These are phyloP conservation scores for Leptatherina wallacei DNA, from an alignment of 2,797 vertebrate species.

Conservation along the genomic window DNA sequence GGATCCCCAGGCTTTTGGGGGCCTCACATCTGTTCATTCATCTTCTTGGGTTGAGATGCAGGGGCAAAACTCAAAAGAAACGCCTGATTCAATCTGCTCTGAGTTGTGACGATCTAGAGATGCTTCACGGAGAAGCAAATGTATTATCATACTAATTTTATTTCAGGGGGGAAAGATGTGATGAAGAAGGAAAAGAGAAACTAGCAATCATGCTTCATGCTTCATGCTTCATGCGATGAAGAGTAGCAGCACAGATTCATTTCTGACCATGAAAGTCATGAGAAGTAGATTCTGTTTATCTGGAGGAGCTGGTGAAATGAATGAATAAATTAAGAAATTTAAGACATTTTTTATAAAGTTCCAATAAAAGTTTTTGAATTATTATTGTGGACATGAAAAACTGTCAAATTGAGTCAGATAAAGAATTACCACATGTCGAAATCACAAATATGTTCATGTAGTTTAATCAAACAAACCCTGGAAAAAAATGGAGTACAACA, in stretches of 20 bases:
- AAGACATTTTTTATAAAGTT: not conserved
- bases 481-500: not conserved
- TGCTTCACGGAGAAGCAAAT: slow-evolving; percentile 70
- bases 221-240: too few relatives aligned
- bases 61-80: slow-evolving; percentile 68
- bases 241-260: slow-evolving; percentile 30
- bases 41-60: slow-evolving; percentile 69
- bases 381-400: not conserved
- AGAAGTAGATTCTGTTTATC: not conserved
- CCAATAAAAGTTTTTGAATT: accelerated
- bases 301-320: not conserved
- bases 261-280: slow-evolving; percentile 14
- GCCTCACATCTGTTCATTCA: slow-evolving; percentile 79
- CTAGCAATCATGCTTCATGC: slow-evolving; percentile 37
- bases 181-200: not conserved
- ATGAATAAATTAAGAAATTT: slow-evolving; percentile 4
- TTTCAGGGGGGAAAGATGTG: too few relatives aligned
- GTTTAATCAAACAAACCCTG: not conserved
- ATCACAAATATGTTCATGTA: not conserved
- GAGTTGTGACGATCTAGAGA: slow-evolving; percentile 55
- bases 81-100: slow-evolving; percentile 62
- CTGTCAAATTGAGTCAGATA: not conserved
- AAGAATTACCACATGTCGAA: not conserved
- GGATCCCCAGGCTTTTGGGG: slow-evolving; percentile 53
- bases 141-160: slow-evolving; percentile 74